Evolutionary conservation across 2,888 invertebrate species (phyloP).

Genomic region (Kuschelorhynchus macadamiae): DNA sequence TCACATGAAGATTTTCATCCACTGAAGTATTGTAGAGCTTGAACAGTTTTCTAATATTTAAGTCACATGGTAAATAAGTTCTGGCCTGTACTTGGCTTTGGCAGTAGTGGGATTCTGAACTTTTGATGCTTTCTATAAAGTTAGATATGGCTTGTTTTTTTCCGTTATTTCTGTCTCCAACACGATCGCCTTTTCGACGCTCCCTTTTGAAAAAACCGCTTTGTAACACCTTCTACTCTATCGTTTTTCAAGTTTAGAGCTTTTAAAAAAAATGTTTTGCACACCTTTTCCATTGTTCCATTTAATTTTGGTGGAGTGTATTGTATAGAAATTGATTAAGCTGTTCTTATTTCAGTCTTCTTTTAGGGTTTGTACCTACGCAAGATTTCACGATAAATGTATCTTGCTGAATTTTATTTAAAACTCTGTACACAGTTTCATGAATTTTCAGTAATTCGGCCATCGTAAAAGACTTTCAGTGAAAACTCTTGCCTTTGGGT

Average conservation of each 20-base stretch:
- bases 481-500: neutral
- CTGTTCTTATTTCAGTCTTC: neutral
- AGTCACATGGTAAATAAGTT: neutral
- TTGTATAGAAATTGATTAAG: neutral
- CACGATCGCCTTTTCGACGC: neutral
- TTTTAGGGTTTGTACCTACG: neutral
- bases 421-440: too few species aligned
- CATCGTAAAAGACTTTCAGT: too few species aligned
- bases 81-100: neutral
- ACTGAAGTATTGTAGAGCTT: neutral
- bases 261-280: neutral
- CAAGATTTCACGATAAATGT: neutral
- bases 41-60: neutral
- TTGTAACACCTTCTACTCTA: neutral
- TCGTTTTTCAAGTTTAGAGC: neutral
- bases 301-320: neutral
- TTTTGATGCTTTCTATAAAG: neutral
- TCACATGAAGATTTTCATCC: slow-evolving; percentile 8
- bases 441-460: too few species aligned
- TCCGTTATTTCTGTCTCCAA: neutral
- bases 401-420: neutral
- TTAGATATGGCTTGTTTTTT: neutral
- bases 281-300: too few species aligned
- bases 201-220: slow-evolving; percentile 15
- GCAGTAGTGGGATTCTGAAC: neutral